Base-by-base conservation (phyloP, 1,140 invertebrate genomes). In the Cardiocondyla obscurior region DNA sequence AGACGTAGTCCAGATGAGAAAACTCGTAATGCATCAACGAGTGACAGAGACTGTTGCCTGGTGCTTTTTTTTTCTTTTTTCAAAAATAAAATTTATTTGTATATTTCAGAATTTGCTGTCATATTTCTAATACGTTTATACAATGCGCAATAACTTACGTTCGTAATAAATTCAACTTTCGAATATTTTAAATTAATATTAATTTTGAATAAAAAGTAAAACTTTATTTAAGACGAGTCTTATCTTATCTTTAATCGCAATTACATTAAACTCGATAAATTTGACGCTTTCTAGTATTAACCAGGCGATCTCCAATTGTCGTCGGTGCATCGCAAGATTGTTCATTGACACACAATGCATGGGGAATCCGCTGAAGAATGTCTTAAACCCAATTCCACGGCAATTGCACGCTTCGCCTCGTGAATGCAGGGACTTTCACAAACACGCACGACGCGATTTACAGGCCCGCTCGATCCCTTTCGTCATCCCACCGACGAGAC, bases 11-110 rank as follows among this genome's bases (percentile, higher is more conserved):
- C 39, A 22, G 16, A 62, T 60, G 19, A 77, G 28, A 25, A 12
- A 28, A 77, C 60, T 81, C 46, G 60, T 67, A 77, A 67, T 77
- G 74, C 60, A 39, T 53, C 46, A 60, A 49, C 19, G 16, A 58
- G 36, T 3, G 30, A n/a, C 1, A 16, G 16, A 65, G 19, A 12
- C 12, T 76, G 58, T 64, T 51, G 51, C 44, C 33, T 12, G 7
- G 3, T 10, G n/a, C n/a, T n/a, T n/a, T n/a, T n/a, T n/a, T n/a
- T n/a, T n/a, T n/a, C n/a, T 6, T 30, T 22, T 28, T 30, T 5
- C 22, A 30, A 4, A 0, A 16, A 10, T 25, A 19, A 53, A 53
- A 51, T 77, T n/a, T 19, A 28, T 53, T 39, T 16, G 10, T 8
- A 0, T 51, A 36, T 30, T 28, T 39, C n/a, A n/a, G n/a, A n/a